Percentiles rank a stretch among this genome's conserved stretches.
Evolutionary conservation across 2,113 vertebrate species (phyloP).

Genomic region (Sarotherodon lohbergeri): DNA sequence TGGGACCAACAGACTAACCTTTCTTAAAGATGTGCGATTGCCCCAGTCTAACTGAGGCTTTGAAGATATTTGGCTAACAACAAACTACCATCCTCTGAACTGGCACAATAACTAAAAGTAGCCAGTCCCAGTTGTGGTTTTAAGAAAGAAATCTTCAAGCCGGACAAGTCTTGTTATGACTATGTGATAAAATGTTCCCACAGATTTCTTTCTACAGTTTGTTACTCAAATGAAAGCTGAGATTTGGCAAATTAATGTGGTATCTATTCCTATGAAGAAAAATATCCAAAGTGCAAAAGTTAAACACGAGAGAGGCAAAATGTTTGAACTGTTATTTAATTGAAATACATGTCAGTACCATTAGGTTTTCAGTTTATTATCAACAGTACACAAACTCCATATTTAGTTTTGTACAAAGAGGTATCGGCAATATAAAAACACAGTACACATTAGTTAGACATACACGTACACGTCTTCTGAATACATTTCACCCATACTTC

Average conservation of each 20-base stretch:
- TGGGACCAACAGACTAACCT: background rate
- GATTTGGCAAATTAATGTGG: background rate
- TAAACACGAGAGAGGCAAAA: background rate
- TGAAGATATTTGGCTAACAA: background rate
- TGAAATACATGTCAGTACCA: slow-evolving; percentile 43
- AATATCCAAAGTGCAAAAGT: background rate
- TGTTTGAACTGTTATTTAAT: slow-evolving; percentile 41
- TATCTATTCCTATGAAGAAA: background rate
- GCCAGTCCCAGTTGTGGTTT: background rate
- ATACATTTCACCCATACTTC: slow-evolving; percentile 66
- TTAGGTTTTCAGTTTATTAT: slow-evolving; percentile 36
- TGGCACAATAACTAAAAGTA: accelerated
- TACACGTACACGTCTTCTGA: slow-evolving; percentile 54
- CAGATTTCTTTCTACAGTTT: background rate
- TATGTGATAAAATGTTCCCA: background rate
- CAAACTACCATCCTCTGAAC: background rate
- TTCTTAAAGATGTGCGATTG: background rate
- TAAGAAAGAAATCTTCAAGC: background rate
- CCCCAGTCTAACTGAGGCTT: background rate
- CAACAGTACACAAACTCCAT: slow-evolving; percentile 41
- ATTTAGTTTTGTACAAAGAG: slow-evolving; percentile 69
- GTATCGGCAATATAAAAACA: slow-evolving; percentile 66
- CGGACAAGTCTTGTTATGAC: background rate
- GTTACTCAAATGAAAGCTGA: background rate
- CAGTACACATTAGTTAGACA: slow-evolving; percentile 58